A percentile compares a stretch with the other conserved stretches of the same genome.
phyloP scores from a whole-genome alignment of 1,140 invertebrate genomes.

The Drosophila kikkawai region DNA sequence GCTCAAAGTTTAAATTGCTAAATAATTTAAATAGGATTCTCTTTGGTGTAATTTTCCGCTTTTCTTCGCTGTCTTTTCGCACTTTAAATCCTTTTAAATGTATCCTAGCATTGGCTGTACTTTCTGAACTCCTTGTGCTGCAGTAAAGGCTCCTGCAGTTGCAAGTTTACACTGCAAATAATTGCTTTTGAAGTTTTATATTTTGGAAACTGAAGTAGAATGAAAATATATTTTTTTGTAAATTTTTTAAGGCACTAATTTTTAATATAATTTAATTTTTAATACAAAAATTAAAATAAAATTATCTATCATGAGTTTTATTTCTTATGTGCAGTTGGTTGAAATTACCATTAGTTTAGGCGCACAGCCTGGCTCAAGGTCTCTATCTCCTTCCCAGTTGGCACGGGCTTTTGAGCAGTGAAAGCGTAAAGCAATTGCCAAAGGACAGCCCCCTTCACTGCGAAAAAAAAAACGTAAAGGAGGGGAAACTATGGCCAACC shows the following conservation, averaged over 20 bases:
- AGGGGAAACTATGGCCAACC: constrained; percentile 36
- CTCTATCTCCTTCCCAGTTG: constrained; percentile 31
- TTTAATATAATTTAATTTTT: no score
- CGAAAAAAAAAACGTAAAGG: not conserved
- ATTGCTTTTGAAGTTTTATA: no score
- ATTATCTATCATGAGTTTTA: not conserved
- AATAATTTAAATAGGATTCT: constrained; percentile 6
- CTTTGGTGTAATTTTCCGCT: not conserved
- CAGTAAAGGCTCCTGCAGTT: not conserved
- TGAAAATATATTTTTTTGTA: not conserved
- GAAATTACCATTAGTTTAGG: constrained; percentile 59
- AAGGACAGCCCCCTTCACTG: constrained; percentile 18
- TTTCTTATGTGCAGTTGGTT: constrained; percentile 12
- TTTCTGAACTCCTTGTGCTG: not conserved
- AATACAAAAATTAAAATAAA: not conserved
- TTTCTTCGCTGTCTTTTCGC: constrained; percentile 2
- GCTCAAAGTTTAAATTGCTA: constrained; percentile 3
- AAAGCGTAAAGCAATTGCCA: constrained; percentile 68
- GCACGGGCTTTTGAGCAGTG: constrained; percentile 50
- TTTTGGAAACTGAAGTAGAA: not conserved
- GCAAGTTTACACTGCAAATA: not conserved
- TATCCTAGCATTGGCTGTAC: constrained; percentile 1
- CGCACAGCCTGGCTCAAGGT: constrained; percentile 58
- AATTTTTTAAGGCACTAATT: no score
- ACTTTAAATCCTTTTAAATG: constrained; percentile 6